A percentile compares a stretch with the other conserved stretches of the same genome.
These are phyloP conservation scores for Poicephalus gulielmi DNA, from an alignment of 2,113 vertebrate genomes.

Conservation along the genomic window DNA sequence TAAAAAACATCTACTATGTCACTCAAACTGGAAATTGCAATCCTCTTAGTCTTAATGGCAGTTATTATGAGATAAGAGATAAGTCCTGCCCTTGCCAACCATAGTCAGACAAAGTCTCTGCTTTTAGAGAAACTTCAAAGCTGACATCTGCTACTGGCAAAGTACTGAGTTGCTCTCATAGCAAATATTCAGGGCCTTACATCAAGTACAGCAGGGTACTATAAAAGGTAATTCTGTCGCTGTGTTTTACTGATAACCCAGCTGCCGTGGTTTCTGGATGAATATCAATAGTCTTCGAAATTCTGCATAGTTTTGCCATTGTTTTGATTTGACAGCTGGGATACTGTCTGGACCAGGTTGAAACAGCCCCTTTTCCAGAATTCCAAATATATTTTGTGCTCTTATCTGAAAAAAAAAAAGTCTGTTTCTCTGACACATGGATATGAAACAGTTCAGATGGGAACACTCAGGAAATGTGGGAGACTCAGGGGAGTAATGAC, in stretches of 20 bases:
- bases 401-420: not conserved
- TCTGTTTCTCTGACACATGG: not conserved
- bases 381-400: not conserved
- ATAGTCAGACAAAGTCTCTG: not conserved
- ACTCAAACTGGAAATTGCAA: not conserved
- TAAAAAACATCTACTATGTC: not conserved
- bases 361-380: not conserved
- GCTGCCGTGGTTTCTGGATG: constrained; percentile 23
- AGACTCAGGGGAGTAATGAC: not conserved
- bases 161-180: not conserved
- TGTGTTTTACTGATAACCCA: constrained; percentile 53
- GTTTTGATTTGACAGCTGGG: not conserved
- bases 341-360: not conserved
- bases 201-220: not conserved
- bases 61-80: not conserved
- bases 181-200: not conserved
- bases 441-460: not conserved
- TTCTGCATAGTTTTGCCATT: not conserved
- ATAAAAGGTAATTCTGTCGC: not conserved
- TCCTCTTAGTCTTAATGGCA: constrained; percentile 37
- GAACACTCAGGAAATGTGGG: not conserved
- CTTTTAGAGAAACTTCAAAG: constrained; percentile 49
- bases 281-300: constrained; percentile 6
- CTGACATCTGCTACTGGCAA: not conserved
- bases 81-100: not conserved